Conservation (phyloP, 2,113 vertebrate species). For the Aix galericulata region DNA sequence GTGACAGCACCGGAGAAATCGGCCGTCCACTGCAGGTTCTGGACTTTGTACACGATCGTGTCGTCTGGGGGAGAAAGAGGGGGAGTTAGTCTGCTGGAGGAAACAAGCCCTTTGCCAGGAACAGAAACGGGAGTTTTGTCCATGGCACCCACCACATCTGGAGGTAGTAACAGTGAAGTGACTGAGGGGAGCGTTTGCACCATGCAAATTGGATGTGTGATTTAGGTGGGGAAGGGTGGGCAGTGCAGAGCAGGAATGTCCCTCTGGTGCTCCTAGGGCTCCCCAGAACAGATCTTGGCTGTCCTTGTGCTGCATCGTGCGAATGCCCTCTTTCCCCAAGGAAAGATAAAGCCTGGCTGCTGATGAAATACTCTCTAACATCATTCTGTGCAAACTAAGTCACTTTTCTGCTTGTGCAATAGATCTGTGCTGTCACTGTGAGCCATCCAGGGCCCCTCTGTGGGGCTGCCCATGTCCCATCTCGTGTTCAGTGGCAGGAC, state of each 20-base stretch:
- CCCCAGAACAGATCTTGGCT: background rate
- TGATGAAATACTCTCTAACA: background rate
- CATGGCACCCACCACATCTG: rapidly evolving
- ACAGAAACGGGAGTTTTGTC: background rate
- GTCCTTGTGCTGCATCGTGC: background rate
- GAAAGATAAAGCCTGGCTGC: background rate
- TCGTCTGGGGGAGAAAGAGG: slow-evolving; percentile 74
- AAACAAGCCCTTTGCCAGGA: background rate
- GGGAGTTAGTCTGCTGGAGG: background rate
- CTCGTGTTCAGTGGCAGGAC: background rate
- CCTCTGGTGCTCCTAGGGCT: background rate
- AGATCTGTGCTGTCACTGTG: background rate
- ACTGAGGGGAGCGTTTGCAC: background rate
- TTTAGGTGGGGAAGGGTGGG: background rate
- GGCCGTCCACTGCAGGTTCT: slow-evolving; percentile 93
- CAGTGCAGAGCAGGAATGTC: background rate
- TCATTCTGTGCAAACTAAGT: background rate
- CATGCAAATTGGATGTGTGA: background rate
- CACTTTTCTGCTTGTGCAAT: background rate
- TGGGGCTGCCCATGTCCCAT: rapidly evolving
- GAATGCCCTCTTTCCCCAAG: background rate
- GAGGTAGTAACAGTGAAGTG: background rate
- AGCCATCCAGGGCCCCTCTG: background rate
- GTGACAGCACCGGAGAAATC: slow-evolving; percentile 89
- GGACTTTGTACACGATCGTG: slow-evolving; percentile 89